These are phyloP conservation scores for Pseudanteris insignis DNA, from an alignment of 2,888 invertebrate genomes.

Conservation along the genomic window DNA sequence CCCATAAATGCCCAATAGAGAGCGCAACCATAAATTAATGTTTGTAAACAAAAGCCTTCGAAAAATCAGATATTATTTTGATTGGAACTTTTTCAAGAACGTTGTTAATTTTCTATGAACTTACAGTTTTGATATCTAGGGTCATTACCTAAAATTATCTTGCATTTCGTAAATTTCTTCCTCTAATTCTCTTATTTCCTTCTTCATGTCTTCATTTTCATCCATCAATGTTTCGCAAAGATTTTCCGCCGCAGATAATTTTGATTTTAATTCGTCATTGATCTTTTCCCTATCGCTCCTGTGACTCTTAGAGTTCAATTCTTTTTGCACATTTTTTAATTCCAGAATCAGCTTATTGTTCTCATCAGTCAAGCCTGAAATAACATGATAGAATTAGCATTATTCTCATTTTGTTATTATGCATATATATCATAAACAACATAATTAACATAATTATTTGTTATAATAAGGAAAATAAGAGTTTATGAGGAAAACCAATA, in stretches of 20 bases:
- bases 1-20: no score
- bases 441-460: no score
- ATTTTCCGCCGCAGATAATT: slow-evolving; percentile 88
- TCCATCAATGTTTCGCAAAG: slow-evolving; percentile 94
- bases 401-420: no score
- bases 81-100: background rate
- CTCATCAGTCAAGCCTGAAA: slow-evolving; percentile 56
- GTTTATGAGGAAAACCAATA: no score
- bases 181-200: slow-evolving; percentile 91
- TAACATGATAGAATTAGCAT: no score
- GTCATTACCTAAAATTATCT: slow-evolving; percentile 82
- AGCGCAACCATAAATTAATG: no score
- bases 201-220: slow-evolving; percentile 94
- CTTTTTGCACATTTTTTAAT: slow-evolving; percentile 59
- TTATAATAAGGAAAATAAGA: no score
- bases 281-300: slow-evolving; percentile 57
- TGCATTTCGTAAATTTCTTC: slow-evolving; percentile 99
- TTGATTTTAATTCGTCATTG: slow-evolving; percentile 76
- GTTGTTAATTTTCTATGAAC: no score
- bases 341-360: slow-evolving; percentile 69
- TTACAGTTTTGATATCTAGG: background rate
- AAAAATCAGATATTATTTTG: no score
- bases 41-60: no score
- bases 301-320: slow-evolving; percentile 52
- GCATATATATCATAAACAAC: no score